These are phyloP conservation scores for Lordiphosa andalusiaca DNA, from an alignment of 2,888 invertebrate species.

Conservation along the genomic window DNA sequence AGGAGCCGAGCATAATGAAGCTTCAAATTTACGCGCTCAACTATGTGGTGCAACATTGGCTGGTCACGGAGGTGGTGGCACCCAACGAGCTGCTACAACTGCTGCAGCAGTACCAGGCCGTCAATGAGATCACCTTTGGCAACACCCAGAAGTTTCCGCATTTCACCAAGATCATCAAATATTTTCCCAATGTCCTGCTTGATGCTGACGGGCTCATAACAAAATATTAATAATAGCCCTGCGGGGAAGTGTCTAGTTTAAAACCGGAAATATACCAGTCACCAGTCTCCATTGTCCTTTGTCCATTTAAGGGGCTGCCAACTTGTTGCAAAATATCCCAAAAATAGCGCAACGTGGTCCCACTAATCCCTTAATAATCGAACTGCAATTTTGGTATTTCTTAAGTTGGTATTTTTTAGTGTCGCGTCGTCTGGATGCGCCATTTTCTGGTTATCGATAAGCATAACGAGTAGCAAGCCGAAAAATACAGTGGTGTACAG, in stretches of 20 bases:
- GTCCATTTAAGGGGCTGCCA: too few species aligned
- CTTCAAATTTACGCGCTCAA: constrained; percentile 48
- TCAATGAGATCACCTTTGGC: constrained; percentile 37
- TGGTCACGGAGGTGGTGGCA: constrained; percentile 19
- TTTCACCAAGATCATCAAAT: constrained; percentile 45
- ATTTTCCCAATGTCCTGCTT: constrained; percentile 39
- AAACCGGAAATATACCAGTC: too few species aligned
- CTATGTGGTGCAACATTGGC: constrained; percentile 43
- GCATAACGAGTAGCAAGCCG: constrained; percentile 34
- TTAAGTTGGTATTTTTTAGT: background rate
- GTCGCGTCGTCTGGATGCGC: constrained; percentile 37
- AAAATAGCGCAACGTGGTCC: too few species aligned
- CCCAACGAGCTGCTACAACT: constrained; percentile 25
- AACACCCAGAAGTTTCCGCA: constrained; percentile 41
- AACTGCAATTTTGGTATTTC: background rate
- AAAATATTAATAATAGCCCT: constrained; percentile 3
- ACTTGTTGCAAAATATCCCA: background rate
- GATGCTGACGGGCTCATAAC: constrained; percentile 40
- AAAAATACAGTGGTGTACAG: constrained; percentile 53
- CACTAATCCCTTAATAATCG: too few species aligned
- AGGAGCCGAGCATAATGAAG: constrained; percentile 23
- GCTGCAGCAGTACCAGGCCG: constrained; percentile 35
- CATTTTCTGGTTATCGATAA: constrained; percentile 62
- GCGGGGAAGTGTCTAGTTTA: too few species aligned
- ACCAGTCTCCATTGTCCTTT: too few species aligned